A percentile compares a stretch with the other conserved stretches of the same genome.
These are phyloP conservation scores for Triplophysa tibetana DNA, from an alignment of 2,113 vertebrate genomes.

Conservation along the genomic window DNA sequence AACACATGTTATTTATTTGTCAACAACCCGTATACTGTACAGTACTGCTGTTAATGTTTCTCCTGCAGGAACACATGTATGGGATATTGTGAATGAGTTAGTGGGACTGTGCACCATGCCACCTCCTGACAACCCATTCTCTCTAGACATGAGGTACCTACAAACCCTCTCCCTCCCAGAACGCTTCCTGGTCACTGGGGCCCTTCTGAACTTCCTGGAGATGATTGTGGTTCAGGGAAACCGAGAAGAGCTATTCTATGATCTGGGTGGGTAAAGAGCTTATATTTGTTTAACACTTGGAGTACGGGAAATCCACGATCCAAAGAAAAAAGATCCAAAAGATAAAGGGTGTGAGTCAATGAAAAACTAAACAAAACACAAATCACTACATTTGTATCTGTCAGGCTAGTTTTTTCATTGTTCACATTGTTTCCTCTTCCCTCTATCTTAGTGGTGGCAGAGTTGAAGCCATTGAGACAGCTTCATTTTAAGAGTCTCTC, in stretches of 20 bases:
- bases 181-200: conserved; percentile 73
- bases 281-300: neutral
- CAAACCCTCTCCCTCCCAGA: conserved; percentile 72
- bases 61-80: conserved; percentile 68
- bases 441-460: conserved; percentile 69
- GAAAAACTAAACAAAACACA: neutral
- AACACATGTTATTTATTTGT: too few species aligned
- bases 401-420: neutral
- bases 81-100: conserved; percentile 77
- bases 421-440: neutral
- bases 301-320: conserved; percentile 9
- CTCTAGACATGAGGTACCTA: conserved; percentile 76
- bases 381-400: neutral
- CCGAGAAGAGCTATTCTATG: conserved; percentile 69
- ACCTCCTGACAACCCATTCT: conserved; percentile 75
- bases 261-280: conserved; percentile 63
- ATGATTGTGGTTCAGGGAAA: conserved; percentile 70
- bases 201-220: conserved; percentile 76
- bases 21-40: too few species aligned
- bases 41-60: neutral
- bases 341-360: neutral
- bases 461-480: conserved; percentile 70
- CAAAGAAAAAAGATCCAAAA: neutral
- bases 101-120: conserved; percentile 76
- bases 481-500: conserved; percentile 72